Evolutionary conservation across 2,888 invertebrate genomes (phyloP).

Genomic region (Tridacna gigas): DNA sequence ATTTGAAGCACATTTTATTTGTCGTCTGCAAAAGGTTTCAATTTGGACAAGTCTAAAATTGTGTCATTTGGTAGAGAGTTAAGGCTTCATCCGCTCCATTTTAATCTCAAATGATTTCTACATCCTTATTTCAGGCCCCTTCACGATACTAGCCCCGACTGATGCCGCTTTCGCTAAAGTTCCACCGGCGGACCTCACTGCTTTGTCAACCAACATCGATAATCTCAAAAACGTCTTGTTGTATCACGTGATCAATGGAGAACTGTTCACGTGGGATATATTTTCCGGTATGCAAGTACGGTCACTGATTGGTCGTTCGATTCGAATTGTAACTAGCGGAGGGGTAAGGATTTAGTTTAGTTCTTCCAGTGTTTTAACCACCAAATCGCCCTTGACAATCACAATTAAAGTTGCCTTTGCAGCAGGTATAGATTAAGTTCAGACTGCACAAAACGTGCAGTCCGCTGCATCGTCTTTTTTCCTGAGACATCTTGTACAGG

Average conservation of each 20-base stretch:
- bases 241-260: conserved; percentile 73
- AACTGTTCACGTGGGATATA: conserved; percentile 69
- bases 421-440: no score
- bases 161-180: conserved; percentile 69
- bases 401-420: no score
- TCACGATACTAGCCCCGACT: conserved; percentile 72
- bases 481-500: no score
- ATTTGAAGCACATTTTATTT: no score
- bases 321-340: conserved; percentile 45
- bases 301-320: conserved; percentile 65
- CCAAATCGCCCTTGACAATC: no score
- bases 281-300: conserved; percentile 60
- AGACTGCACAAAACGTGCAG: no score
- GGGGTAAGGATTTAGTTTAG: conserved; percentile 35
- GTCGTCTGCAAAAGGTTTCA: no score
- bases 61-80: no score
- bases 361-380: not conserved
- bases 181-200: conserved; percentile 55
- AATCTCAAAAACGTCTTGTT: conserved; percentile 62
- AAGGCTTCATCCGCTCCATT: no score
- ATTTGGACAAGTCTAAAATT: no score
- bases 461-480: no score
- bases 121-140: conserved; percentile 64
- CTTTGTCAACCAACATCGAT: conserved; percentile 55
- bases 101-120: not conserved